Base-by-base conservation (phyloP, 2,888 invertebrate species). In the Saturnia japonica region DNA sequence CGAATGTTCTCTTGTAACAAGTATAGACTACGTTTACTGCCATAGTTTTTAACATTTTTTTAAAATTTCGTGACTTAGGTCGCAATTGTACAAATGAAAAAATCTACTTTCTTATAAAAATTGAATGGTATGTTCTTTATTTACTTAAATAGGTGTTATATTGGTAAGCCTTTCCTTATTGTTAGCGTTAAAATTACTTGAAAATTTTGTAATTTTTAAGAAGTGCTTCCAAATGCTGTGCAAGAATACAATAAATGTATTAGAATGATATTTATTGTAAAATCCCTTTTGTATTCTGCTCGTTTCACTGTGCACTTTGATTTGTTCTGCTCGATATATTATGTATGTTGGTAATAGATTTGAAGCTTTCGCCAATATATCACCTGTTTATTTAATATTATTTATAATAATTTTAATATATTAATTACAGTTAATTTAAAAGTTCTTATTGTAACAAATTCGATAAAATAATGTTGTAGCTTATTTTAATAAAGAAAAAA, bases 111-210 rank as follows among this genome's bases (percentile, higher is more conserved):
- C 64, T n/a, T 64, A 64, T 64, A 40, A 40, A 62, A 64, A 22
- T 22, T 11, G 11, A 22, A 54, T 40, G 1, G 14, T 64, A 40
- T n/a, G 0, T 40, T 64, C 11, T 64, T 40, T 70, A 40, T 67
- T 67, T 67, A 54, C 75, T 73, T 80, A 82, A 76, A 78, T 88
- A 88, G 87, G 87, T 89, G 89, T 87, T 88, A 86, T 87, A 87
- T 88, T 87, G 82, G 88, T 25, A 54, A 25, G 11, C 25, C 40
- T 80, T 78, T 74, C 74, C 74, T 73, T 77, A 69, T 68, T 75
- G 70, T 77, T 71, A 72, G 42, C n/a, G 51, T 69, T 47, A 45
- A 43, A 47, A 69, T 69, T 64, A 47, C n/a, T 47, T 42, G 43
- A 54, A 67, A 54, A 68, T 70, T 71, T 74, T 70, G 67, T 76